phyloP scores from a whole-genome alignment of 1,140 invertebrate species.

The Leptinotarsa defecta region DNA sequence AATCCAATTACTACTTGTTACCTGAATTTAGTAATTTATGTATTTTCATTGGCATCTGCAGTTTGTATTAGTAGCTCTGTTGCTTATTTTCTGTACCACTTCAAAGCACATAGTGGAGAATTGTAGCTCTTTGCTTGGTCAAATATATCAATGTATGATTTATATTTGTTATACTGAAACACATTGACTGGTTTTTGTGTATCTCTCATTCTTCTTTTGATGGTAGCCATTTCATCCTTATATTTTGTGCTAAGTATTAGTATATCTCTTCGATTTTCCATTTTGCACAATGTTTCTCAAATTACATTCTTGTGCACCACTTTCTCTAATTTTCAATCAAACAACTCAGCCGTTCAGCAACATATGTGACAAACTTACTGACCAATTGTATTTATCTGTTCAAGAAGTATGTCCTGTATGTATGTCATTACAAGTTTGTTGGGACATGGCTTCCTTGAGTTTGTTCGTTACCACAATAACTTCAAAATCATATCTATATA shows the following conservation, averaged over 20 bases:
- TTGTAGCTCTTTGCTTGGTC: neutral
- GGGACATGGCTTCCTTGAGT: too few relatives aligned
- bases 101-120: neutral
- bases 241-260: neutral
- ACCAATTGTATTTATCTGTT: too few relatives aligned
- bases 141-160: neutral
- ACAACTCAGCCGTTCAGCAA: neutral
- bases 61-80: neutral
- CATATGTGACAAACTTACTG: too few relatives aligned
- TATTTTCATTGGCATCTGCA: neutral
- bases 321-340: neutral
- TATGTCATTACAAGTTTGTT: too few relatives aligned
- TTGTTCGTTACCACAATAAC: too few relatives aligned
- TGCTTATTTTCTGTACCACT: neutral
- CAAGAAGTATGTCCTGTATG: too few relatives aligned
- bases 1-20: too few relatives aligned
- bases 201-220: neutral
- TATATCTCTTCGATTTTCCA: neutral
- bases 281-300: neutral
- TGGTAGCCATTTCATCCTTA: neutral
- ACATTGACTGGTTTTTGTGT: neutral
- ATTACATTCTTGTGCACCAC: neutral
- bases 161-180: neutral
- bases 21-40: neutral
- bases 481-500: too few relatives aligned